These are phyloP conservation scores for Phalacrocorax aristotelis DNA, from an alignment of 2,113 vertebrate genomes.

Conservation along the genomic window DNA sequence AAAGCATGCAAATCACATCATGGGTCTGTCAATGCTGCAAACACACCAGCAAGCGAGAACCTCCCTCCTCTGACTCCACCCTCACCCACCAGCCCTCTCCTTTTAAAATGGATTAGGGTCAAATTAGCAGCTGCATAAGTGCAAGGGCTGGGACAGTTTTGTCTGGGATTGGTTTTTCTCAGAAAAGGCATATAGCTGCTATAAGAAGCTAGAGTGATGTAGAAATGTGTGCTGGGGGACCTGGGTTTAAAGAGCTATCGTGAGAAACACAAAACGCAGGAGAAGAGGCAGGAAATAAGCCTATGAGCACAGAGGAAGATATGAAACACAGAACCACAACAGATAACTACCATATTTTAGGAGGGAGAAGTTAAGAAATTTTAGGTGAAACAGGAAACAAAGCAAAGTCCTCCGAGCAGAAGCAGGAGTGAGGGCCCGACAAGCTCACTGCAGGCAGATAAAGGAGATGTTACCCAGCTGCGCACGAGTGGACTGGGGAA, in stretches of 20 bases:
- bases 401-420: neutral
- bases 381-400: slow-evolving; percentile 21
- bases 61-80: neutral
- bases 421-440: neutral
- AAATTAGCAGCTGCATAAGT: neutral
- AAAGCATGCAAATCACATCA: neutral
- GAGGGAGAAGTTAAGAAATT: slow-evolving; percentile 26
- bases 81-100: neutral
- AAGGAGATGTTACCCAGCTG: neutral
- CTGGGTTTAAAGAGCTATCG: neutral
- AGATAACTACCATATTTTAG: neutral
- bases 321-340: neutral
- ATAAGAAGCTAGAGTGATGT: neutral
- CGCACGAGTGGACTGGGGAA: accelerated
- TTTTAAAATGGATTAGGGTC: slow-evolving; percentile 29
- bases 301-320: slow-evolving; percentile 12
- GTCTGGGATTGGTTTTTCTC: slow-evolving; percentile 13
- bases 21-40: neutral
- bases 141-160: slow-evolving; percentile 18
- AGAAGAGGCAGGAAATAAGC: slow-evolving; percentile 21
- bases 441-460: neutral
- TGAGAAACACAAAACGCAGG: slow-evolving; percentile 18
- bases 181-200: neutral
- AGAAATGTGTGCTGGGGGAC: slow-evolving; percentile 33
- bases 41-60: neutral